A percentile compares a stretch with the other conserved stretches of the same genome.
These are phyloP conservation scores for Odobenus rosmarus DNA, from an alignment of 2,113 vertebrate species.

Conservation along the genomic window DNA sequence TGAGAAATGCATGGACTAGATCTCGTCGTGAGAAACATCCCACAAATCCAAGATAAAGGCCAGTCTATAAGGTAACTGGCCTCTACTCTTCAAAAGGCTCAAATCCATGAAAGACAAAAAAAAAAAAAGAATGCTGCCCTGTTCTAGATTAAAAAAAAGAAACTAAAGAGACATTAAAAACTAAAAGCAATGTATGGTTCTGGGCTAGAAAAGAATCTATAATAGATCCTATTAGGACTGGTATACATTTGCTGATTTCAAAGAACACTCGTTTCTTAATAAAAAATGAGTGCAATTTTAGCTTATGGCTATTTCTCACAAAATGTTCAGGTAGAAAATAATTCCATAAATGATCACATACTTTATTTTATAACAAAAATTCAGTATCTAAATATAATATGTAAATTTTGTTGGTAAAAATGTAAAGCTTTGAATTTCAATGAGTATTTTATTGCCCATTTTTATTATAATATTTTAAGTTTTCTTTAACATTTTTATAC, in stretches of 20 bases:
- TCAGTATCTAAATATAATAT: neutral
- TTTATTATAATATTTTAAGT: neutral
- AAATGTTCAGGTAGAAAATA: neutral
- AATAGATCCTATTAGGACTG: neutral
- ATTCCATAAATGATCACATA: neutral
- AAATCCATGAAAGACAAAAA: neutral
- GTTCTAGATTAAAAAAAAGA: neutral
- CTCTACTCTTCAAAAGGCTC: neutral
- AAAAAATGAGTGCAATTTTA: neutral
- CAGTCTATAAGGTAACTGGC: neutral
- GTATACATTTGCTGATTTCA: neutral
- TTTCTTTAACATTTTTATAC: neutral
- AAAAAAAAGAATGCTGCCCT: neutral
- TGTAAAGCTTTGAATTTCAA: neutral
- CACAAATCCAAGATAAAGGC: neutral
- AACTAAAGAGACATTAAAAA: neutral
- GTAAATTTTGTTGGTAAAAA: neutral
- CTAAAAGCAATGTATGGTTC: neutral
- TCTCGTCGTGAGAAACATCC: neutral
- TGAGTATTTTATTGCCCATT: neutral
- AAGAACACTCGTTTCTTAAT: neutral
- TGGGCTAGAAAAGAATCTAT: neutral
- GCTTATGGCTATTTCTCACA: neutral
- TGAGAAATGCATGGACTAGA: neutral
- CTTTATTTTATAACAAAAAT: constrained; percentile 20